Conservation (phyloP, 2,113 vertebrate species). For the Mus spicilegus region DNA sequence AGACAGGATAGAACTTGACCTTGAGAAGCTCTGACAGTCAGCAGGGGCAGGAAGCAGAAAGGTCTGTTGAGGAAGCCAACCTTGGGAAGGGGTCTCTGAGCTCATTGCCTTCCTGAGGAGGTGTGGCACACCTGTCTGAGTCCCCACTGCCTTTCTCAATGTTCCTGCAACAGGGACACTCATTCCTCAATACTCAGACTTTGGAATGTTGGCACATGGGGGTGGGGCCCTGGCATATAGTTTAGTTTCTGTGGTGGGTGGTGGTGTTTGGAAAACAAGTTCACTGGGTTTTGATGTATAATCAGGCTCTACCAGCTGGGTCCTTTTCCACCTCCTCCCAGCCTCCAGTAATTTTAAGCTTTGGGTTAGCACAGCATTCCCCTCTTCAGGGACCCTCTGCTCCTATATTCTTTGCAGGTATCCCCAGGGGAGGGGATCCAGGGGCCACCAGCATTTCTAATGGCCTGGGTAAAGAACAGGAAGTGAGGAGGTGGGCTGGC, state of each 20-base stretch:
- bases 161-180: neutral
- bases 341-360: neutral
- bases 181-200: neutral
- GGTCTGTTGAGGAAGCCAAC: neutral
- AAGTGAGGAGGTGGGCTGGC: neutral
- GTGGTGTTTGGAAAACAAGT: slow-evolving; percentile 7
- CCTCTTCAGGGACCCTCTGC: neutral
- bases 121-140: neutral
- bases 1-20: slow-evolving; percentile 36
- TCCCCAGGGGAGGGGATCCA: neutral
- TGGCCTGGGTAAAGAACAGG: neutral
- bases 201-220: neutral
- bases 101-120: neutral
- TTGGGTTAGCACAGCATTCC: too few relatives aligned
- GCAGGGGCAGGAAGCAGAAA: neutral
- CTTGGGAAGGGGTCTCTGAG: neutral
- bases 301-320: neutral
- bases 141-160: neutral
- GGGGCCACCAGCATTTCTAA: neutral
- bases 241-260: slow-evolving; percentile 34
- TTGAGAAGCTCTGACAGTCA: neutral
- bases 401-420: neutral
- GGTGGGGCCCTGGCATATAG: neutral
- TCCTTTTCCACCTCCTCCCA: neutral
- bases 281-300: neutral